These are phyloP conservation scores for Lasioglossum villosulum DNA, from an alignment of 2,888 invertebrate genomes.

Conservation along the genomic window DNA sequence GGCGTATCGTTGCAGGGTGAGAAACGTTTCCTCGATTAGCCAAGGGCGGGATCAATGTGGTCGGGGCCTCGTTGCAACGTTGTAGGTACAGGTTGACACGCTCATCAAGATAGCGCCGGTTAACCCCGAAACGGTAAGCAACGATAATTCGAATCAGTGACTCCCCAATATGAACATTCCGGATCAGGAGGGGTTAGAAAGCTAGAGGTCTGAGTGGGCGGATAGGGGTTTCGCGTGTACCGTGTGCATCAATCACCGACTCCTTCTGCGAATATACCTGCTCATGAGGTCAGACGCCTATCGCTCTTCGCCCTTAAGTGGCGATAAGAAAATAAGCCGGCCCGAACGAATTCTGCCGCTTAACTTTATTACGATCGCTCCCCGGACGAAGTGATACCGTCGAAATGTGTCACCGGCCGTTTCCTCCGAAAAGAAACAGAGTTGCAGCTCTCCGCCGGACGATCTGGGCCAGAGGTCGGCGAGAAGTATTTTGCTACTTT, in stretches of 20 bases:
- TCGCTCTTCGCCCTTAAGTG: constrained; percentile 79
- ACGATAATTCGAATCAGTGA: constrained; percentile 56
- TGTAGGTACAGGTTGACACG: constrained; percentile 33
- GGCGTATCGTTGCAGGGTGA: constrained; percentile 8
- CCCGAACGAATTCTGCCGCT: constrained; percentile 71
- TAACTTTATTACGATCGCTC: constrained; percentile 61
- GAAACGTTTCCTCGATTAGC: constrained; percentile 17
- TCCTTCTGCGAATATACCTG: constrained; percentile 72
- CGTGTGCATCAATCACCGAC: constrained; percentile 79
- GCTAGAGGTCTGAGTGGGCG: constrained; percentile 47
- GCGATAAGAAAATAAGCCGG: constrained; percentile 77
- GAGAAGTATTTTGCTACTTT: no score
- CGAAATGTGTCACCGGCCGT: constrained; percentile 32
- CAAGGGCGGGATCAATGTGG: constrained; percentile 1
- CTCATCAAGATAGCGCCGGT: constrained; percentile 37
- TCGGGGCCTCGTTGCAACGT: constrained; percentile 1
- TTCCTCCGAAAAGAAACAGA: neutral
- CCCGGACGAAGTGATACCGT: constrained; percentile 18
- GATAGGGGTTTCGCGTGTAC: constrained; percentile 78
- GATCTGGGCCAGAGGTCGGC: neutral
- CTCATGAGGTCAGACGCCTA: constrained; percentile 78
- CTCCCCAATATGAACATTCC: constrained; percentile 73
- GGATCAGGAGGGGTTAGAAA: constrained; percentile 56
- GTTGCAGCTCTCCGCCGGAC: neutral
- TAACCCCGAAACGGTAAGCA: constrained; percentile 44